Base-by-base conservation (phyloP, 2,797 vertebrate species). In the Falco rusticolus region DNA sequence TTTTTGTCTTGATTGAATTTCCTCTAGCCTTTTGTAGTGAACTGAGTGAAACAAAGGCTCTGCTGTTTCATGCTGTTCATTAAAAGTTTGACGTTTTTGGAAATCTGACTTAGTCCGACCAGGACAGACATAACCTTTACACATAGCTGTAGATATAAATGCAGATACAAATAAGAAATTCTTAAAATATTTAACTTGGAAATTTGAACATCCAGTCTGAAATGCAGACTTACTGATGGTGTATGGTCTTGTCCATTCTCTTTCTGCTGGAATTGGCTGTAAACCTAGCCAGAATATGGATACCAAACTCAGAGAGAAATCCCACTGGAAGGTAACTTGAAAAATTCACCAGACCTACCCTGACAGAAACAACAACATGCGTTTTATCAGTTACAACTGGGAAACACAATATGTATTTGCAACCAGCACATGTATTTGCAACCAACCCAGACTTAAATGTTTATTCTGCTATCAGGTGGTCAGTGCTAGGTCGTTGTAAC, bases 1-100 rank as follows among this genome's bases (percentile, higher is more conserved):
- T 89, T 94, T 92, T 89, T 78, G 81, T 75, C 51, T 59, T 91
- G 94, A 91, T 50, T 94, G 41, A 91, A 93, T 96, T 96, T 96
- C 41, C 90, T 89, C 60, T 77, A 39, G 68, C 34, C 43, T 85
- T 89, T 65, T 84, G 20, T 25, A 81, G 28, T 16, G 34, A 93
- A 34, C 59, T 66, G 51, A 53, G 43, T 53, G 74, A 89, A 96
- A 95, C 87, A 95, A 94, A 96, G 63, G 25, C 51, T 91, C 45
- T 90, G 69, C 51, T 91, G 54, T 91, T 94, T 79, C 63, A 48
- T 53, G 34, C 17, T 59, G 20, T 24, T 87, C 25, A 21, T 34
- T 45, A 74, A 66, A 83, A 68, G 24, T 78, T 86, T 31, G 48
- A 61, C 57, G 57, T 72, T 91, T 89, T 84, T 19, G 9, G 50